These are phyloP conservation scores for Pseudocheirus occidentalis DNA, from an alignment of 2,797 vertebrate genomes.

Conservation along the genomic window DNA sequence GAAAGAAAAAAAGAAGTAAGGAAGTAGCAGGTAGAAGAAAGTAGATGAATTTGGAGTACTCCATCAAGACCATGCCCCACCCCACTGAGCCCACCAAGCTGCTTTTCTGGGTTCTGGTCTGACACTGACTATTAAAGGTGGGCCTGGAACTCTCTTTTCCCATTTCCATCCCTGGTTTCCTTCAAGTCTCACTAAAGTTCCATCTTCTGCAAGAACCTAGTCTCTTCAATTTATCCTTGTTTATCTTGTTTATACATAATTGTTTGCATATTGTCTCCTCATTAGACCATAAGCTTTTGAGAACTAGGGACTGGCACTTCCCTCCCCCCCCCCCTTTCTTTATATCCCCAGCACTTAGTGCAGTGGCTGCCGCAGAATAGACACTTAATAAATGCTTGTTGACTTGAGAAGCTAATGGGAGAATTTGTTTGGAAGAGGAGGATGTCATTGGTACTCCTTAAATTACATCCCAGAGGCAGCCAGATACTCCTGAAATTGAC, in stretches of 20 bases:
- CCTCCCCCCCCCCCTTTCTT: rapidly evolving
- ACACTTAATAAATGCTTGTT: not conserved
- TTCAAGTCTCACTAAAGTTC: not conserved
- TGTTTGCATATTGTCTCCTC: not conserved
- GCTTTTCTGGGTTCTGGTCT: not conserved
- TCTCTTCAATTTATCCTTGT: not conserved
- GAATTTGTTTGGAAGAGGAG: not conserved
- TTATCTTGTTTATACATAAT: not conserved
- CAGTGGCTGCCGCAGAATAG: not conserved
- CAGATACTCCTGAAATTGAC: not conserved
- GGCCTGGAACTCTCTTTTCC: not conserved
- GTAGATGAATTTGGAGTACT: not conserved
- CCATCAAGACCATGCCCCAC: not conserved
- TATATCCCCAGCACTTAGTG: not conserved
- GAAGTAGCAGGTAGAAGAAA: not conserved
- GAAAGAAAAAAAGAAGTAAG: not conserved
- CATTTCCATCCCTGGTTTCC: not conserved
- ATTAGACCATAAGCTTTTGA: not conserved
- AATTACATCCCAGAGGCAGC: not conserved
- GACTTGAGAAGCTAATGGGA: not conserved
- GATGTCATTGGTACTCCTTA: not conserved
- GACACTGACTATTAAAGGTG: not conserved
- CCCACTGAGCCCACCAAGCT: not conserved
- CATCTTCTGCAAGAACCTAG: not conserved
- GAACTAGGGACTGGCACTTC: not conserved